Conservation (phyloP, 2,113 vertebrate species). For the Neolamprologus devosi region DNA sequence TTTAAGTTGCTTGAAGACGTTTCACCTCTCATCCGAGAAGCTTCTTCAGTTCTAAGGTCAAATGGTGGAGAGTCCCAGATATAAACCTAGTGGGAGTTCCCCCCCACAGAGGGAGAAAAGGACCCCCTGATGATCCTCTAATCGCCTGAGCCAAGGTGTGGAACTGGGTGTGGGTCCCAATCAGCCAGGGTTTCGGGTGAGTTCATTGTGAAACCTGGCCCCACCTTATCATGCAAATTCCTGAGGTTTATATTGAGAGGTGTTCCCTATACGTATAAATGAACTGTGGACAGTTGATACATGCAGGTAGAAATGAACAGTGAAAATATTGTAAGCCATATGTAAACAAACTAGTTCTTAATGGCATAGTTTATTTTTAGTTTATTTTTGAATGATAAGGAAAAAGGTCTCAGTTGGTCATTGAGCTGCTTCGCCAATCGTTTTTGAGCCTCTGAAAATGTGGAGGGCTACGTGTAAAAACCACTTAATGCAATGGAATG, state of each 20-base stretch:
- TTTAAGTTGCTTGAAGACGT: accelerated
- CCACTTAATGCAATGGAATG: not conserved
- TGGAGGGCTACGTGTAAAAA: not conserved
- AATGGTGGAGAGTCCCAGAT: too few relatives aligned
- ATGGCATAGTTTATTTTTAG: not conserved
- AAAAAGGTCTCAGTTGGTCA: not conserved
- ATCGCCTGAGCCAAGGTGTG: too few relatives aligned
- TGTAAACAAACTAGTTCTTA: not conserved
- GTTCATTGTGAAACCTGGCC: too few relatives aligned
- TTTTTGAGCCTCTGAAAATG: not conserved
- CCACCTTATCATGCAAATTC: too few relatives aligned
- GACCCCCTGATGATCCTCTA: too few relatives aligned
- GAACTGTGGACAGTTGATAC: not conserved
- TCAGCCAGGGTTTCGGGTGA: accelerated
- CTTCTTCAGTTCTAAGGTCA: too few relatives aligned
- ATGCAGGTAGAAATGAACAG: not conserved
- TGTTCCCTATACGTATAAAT: not conserved
- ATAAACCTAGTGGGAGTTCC: accelerated
- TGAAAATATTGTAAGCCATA: accelerated
- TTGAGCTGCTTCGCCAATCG: not conserved
- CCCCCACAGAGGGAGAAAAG: too few relatives aligned
- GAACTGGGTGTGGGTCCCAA: too few relatives aligned
- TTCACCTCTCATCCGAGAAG: too few relatives aligned
- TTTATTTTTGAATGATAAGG: not conserved
- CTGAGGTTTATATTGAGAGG: not conserved